Percentiles rank a stretch among this genome's conserved stretches.
Conservation (phyloP, 2,888 invertebrate species). For the Anoplius nigerrimus region DNA sequence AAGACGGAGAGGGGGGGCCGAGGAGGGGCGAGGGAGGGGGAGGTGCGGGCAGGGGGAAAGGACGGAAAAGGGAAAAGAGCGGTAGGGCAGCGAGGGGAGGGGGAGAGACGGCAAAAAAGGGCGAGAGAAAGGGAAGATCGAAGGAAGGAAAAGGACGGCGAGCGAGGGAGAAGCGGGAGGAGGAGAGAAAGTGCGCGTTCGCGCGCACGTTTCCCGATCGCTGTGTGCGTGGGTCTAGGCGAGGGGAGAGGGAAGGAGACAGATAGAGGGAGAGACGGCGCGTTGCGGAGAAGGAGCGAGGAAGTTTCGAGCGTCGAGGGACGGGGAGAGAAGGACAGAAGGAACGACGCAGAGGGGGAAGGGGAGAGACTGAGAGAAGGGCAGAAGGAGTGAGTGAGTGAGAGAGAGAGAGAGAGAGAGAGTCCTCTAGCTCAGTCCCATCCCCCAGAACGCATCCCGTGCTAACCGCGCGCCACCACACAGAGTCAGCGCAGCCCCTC, state of each 20-base stretch:
- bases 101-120: constrained; percentile 1
- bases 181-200: constrained; percentile 37
- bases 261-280: not conserved
- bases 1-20: not conserved
- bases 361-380: not conserved
- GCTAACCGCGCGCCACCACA: constrained; percentile 4
- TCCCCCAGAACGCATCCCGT: constrained; percentile 28
- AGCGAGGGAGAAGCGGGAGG: constrained; percentile 36
- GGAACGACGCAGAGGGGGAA: not conserved
- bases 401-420: constrained; percentile 9
- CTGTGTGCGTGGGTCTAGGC: not conserved
- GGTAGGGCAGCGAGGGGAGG: not conserved
- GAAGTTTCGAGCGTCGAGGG: not conserved
- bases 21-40: not conserved
- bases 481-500: too few relatives aligned
- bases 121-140: constrained; percentile 10
- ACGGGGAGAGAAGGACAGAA: constrained; percentile 6
- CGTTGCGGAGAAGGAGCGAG: not conserved
- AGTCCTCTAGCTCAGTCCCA: not conserved
- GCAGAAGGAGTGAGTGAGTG: not conserved
- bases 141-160: not conserved
- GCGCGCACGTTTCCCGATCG: constrained; percentile 5
- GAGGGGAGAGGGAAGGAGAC: constrained; percentile 4
- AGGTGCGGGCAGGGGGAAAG: not conserved
- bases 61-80: not conserved